phyloP scores from a whole-genome alignment of 2,113 vertebrate species.

The Aramus guarauna region DNA sequence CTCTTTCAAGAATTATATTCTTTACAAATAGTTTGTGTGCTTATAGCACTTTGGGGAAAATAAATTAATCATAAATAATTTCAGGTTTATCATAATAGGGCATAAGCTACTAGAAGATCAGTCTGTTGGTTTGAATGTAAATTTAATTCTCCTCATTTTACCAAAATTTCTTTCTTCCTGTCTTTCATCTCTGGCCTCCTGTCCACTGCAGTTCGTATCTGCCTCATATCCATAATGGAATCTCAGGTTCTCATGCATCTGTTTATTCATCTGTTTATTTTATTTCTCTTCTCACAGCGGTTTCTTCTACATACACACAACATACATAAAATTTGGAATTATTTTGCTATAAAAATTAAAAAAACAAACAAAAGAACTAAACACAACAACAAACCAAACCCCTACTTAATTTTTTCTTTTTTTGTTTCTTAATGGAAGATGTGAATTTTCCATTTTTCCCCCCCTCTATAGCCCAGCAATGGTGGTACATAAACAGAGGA shows the following conservation, averaged over 20 bases:
- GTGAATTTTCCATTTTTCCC: not conserved
- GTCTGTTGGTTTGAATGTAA: not conserved
- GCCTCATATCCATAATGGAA: not conserved
- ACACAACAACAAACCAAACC: accelerated
- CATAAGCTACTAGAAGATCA: not conserved
- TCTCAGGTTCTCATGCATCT: not conserved
- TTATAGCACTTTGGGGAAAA: not conserved
- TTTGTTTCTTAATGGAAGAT: not conserved
- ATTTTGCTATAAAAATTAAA: not conserved
- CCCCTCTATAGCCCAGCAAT: not conserved
- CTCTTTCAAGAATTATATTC: not conserved
- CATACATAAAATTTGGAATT: not conserved
- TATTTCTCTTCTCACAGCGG: not conserved
- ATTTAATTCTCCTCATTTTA: not conserved
- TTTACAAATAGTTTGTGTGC: not conserved
- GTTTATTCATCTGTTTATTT: not conserved
- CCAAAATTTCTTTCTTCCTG: not conserved
- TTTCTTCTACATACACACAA: not conserved
- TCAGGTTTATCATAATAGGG: not conserved
- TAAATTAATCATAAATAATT: not conserved
- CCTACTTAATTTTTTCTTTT: not conserved
- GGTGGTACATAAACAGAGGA: not conserved
- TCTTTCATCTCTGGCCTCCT: accelerated
- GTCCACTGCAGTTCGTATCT: not conserved
- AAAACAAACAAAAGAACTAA: no score